Conservation (phyloP, 1,140 invertebrate genomes). For the Platorchestia sp. region DNA sequence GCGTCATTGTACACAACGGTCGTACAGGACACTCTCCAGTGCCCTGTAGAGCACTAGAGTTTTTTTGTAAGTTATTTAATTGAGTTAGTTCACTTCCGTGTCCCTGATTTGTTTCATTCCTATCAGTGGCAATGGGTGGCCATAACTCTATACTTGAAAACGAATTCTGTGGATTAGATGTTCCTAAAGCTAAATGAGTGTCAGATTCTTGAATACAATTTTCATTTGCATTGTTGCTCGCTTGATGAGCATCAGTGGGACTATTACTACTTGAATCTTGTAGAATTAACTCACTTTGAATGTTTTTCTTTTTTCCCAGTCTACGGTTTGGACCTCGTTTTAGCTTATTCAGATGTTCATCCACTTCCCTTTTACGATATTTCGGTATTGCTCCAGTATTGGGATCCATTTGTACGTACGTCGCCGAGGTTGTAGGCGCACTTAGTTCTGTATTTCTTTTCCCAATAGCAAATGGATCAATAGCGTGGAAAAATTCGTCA, state of each 20-base stretch:
- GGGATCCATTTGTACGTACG: not conserved
- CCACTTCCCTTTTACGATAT: not conserved
- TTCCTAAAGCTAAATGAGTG: not conserved
- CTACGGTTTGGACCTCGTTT: not conserved
- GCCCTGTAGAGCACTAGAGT: not conserved
- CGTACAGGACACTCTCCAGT: too few relatives aligned
- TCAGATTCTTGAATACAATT: not conserved
- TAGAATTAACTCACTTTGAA: not conserved
- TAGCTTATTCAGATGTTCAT: not conserved
- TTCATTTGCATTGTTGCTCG: not conserved
- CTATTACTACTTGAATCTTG: not conserved
- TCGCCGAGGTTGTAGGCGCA: not conserved
- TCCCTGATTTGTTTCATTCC: not conserved
- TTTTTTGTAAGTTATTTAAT: not conserved
- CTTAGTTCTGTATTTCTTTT: not conserved
- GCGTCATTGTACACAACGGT: not conserved
- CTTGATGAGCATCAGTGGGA: not conserved
- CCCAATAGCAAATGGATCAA: not conserved
- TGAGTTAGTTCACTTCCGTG: not conserved
- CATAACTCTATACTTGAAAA: not conserved
- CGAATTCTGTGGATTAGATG: not conserved
- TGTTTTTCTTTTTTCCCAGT: not conserved
- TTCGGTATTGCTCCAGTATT: constrained; percentile 5
- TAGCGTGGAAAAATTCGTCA: not conserved
- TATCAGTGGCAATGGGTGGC: not conserved